Conservation (phyloP, 2,888 invertebrate species). For the Diarsia rubi region DNA sequence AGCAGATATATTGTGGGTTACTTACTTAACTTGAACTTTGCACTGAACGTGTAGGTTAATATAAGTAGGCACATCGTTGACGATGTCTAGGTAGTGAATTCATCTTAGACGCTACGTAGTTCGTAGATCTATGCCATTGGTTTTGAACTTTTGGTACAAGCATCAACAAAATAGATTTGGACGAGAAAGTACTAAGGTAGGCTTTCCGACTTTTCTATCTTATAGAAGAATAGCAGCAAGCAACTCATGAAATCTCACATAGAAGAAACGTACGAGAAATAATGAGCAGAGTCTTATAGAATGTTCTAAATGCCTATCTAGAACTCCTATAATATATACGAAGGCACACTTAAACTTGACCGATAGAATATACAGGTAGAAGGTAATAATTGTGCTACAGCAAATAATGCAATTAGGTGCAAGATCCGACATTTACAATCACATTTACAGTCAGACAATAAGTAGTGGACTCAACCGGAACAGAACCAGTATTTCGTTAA, state of each 20-base stretch:
- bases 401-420: neutral
- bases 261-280: neutral
- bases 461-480: constrained; percentile 38
- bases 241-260: neutral
- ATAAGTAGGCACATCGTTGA: neutral
- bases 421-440: constrained; percentile 4
- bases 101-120: neutral
- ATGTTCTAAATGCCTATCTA: neutral
- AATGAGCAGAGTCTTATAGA: neutral
- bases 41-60: neutral
- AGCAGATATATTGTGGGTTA: neutral
- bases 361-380: neutral
- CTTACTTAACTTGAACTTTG: too few species aligned
- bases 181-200: neutral
- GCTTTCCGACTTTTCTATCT: neutral
- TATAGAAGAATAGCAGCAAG: neutral
- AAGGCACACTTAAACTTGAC: neutral
- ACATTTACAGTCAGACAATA: constrained; percentile 17
- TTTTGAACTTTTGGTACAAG: neutral
- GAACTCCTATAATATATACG: neutral
- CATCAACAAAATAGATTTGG: neutral
- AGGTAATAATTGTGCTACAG: neutral
- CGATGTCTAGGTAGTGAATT: neutral
- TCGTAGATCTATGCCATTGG: neutral
- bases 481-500: constrained; percentile 47